Evolutionary conservation across 2,888 invertebrate genomes (phyloP), one percentile per base, ranked within the genome.

Genomic region (Endomychus coccineus): DNA sequence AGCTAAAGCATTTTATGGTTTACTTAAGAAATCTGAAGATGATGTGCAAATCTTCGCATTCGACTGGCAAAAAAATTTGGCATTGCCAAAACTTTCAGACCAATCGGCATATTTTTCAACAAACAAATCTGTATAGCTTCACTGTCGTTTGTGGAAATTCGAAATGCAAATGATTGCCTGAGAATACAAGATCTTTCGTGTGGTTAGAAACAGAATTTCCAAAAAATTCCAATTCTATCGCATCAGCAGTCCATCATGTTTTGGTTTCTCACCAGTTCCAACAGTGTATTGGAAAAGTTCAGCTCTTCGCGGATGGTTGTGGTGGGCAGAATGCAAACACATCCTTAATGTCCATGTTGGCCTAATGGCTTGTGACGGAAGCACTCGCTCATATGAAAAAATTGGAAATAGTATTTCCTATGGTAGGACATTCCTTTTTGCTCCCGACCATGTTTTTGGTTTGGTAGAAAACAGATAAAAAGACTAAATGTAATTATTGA

Each of bases 31-130:
- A 27, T 22, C 40, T 12, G 19, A 17, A 10, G 34, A 34, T 12
- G 28, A 37, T 12, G 10, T 25, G 15, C 2, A 43, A 13, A 46
- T 34, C 9, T 29, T 51, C 24, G 34, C 37, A n/a, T 55, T 48
- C 45, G 56, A 57, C 35, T 57, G 49, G 21, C 52, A 54, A 36
- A 56, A 57, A 47, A 56, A 55, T 42, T 40, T 47, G 15, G 31
- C 39, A 13, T 24, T 55, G 6, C 54, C 51, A 6, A 51, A 49
- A 34, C 36, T 53, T 5, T 52, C 54, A 0, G 55, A 56, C 32
- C 55, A 56, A 42, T 34, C 43, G 6, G 38, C 48, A 3, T 58
- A 58, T 30, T 58, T 52, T 42, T 14, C 39, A 55, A 2, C 55
- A 56, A 36, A 29, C 56, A 12, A 55, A 54, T 34, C 29, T 45